Evolutionary conservation across 2,888 invertebrate species (phyloP).

Genomic region (Perizoma affinitatum): DNA sequence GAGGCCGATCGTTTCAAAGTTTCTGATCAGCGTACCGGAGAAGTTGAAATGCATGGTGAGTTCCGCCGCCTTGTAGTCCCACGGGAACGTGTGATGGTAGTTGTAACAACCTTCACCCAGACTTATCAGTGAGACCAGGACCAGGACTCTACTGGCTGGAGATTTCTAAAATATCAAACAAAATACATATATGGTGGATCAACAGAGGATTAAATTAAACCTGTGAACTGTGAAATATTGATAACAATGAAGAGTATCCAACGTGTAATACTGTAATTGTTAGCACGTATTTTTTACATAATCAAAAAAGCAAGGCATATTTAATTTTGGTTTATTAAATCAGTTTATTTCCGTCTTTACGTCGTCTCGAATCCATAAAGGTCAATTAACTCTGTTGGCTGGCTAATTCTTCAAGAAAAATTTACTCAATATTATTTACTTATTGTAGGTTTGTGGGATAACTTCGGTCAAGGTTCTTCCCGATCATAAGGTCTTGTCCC

Average conservation of each 20-base stretch:
- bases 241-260: no score
- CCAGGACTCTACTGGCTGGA: conserved; percentile 90
- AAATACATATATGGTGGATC: no score
- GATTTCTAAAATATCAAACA: conserved; percentile 75
- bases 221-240: no score
- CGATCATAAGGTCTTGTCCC: conserved; percentile 91
- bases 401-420: not conserved
- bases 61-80: conserved; percentile 97
- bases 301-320: no score
- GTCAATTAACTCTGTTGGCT: no score
- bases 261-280: no score
- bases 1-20: conserved; percentile 83
- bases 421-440: not conserved
- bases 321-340: no score
- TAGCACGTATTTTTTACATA: no score
- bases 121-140: conserved; percentile 88
- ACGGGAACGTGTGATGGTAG: conserved; percentile 96
- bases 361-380: no score
- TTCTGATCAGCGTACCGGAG: conserved; percentile 86
- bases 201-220: no score
- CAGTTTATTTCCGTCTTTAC: not conserved
- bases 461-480: conserved; percentile 62
- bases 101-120: conserved; percentile 96
- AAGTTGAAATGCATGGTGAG: conserved; percentile 86
- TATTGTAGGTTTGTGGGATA: no score